Evolutionary conservation across 2,113 vertebrate genomes (phyloP), one percentile per base, ranked within the genome.

Genomic region (Sturnira hondurensis): DNA sequence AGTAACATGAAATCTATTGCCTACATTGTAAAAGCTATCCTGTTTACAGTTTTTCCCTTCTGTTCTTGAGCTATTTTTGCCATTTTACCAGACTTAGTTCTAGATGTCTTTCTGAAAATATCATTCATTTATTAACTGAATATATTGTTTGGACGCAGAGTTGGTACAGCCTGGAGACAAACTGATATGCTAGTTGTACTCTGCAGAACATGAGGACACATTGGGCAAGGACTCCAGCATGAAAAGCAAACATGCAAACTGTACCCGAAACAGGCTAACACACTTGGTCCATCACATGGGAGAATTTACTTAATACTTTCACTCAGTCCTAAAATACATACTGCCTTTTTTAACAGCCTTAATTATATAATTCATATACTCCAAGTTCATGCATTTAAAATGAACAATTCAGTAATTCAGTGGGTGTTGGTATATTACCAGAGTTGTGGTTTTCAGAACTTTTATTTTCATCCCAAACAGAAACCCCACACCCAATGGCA

Each of bases 21-120:
- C 86, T 86, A 91, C 33, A 83, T 7, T 96, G 33, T 65, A 80
- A 83, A 95, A 78, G 12, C 10, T 33, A 12, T 61, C 74, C 71
- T 71, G 41, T 38, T 94, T 86, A 86, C 43, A 65, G 15, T 38
- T 83, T 54, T 88, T 85, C 41, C 58, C 15, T 71, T 91, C 47
- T 68, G 86, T 77, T 73, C 83, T 86, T 97, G 8, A 93, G 63
- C 26, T 95, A n/a, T 74, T 0, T 1, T 45, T 71, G 33, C 0
- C 63, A 85, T 61, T 74, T 90, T 82, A 31, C 33, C 77, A 56
- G 19, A 91, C 73, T 97, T 94, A 81, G 77, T 86, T 94, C 93
- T 73, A 78, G 85, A 95, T 24, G 20, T 86, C 65, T 86, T 81
- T 26, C 80, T 92, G 33, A 93, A 77, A 24, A 43, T 45, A 16